Conservation (phyloP, 1,140 invertebrate genomes). For the Heterodera schachtii region DNA sequence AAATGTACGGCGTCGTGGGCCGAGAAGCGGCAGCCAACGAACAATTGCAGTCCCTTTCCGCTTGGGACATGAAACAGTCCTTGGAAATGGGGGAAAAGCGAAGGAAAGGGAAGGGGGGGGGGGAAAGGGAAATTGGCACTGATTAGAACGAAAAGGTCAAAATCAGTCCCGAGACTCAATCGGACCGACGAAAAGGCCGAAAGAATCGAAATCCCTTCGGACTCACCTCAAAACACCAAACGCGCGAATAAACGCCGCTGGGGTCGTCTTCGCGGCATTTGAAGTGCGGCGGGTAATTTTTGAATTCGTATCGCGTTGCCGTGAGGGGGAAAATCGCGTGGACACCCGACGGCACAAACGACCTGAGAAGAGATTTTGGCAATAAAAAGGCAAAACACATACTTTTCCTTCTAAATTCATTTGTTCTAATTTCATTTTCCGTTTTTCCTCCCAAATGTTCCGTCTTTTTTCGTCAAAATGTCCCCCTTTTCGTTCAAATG, state of each 20-base stretch:
- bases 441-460: too few species aligned
- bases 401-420: too few species aligned
- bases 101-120: too few species aligned
- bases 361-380: conserved; percentile 1
- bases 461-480: neutral
- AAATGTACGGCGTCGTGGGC: conserved; percentile 46
- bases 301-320: conserved; percentile 59
- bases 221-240: conserved; percentile 58
- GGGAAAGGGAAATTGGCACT: too few species aligned
- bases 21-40: conserved; percentile 48
- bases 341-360: conserved; percentile 39
- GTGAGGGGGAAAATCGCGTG: conserved; percentile 59
- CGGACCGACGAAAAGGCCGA: too few species aligned
- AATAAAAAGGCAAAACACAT: neutral
- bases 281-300: conserved; percentile 57
- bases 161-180: too few species aligned
- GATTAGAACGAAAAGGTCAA: too few species aligned
- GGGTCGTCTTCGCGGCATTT: conserved; percentile 48
- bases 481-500: too few species aligned
- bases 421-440: too few species aligned
- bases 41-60: conserved; percentile 55
- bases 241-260: conserved; percentile 43
- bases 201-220: neutral
- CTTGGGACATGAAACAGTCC: conserved; percentile 46
- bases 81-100: conserved; percentile 28